Percentiles rank a stretch among this genome's conserved stretches.
Conservation (phyloP, 2,888 invertebrate species). For the Erebia aethiops region DNA sequence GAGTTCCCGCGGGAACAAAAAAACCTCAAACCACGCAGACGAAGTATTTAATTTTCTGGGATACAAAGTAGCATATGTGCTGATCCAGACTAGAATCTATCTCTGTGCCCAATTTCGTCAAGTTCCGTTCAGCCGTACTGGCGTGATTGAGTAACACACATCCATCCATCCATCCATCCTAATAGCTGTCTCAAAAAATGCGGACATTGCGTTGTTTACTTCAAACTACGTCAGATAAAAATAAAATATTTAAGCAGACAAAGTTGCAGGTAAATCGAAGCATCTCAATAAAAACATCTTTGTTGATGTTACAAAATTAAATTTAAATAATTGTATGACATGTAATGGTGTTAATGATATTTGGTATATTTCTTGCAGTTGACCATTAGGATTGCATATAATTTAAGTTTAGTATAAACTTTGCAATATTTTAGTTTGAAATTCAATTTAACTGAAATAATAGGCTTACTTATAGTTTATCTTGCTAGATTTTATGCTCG, state of each 20-base stretch:
- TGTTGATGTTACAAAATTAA: conserved; percentile 17
- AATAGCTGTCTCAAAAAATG: no score
- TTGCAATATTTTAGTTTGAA: conserved; percentile 1
- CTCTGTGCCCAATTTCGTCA: no score
- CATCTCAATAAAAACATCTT: background rate
- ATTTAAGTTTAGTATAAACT: conserved; percentile 9
- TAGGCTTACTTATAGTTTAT: background rate
- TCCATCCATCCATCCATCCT: no score
- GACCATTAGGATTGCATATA: conserved; percentile 1
- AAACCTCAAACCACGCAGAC: no score
- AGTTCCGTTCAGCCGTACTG: no score
- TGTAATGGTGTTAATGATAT: conserved; percentile 15
- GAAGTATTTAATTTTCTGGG: no score
- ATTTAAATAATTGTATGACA: conserved; percentile 13
- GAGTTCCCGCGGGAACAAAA: no score
- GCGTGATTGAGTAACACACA: no score
- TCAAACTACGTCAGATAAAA: background rate
- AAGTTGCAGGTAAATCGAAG: background rate
- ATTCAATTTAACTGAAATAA: background rate
- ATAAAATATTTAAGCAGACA: background rate
- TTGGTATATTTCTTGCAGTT: conserved; percentile 14
- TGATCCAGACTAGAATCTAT: no score
- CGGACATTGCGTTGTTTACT: background rate
- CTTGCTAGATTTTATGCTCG: background rate
- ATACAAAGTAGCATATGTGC: no score